Percentiles rank a stretch among this genome's conserved stretches.
phyloP scores from a whole-genome alignment of 1,140 invertebrate species.

The Drosophila aff. region DNA sequence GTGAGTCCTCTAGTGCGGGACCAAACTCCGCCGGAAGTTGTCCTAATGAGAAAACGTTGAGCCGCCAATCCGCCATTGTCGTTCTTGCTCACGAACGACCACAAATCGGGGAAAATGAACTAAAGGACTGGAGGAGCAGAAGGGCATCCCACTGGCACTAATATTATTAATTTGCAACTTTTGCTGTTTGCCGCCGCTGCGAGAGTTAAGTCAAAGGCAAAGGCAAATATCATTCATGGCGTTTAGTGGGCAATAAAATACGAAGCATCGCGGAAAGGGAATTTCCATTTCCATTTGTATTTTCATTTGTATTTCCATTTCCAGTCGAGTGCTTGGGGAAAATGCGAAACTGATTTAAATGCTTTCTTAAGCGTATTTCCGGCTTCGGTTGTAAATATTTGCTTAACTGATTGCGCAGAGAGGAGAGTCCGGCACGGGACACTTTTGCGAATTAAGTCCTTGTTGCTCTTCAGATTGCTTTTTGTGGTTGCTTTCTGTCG shows the following conservation, averaged over 20 bases:
- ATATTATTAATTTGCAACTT: constrained; percentile 74
- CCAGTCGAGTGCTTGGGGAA: constrained; percentile 52
- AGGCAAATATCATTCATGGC: constrained; percentile 61
- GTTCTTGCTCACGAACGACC: constrained; percentile 21
- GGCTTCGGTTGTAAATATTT: constrained; percentile 49
- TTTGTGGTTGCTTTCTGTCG: constrained; percentile 36
- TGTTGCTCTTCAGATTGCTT: constrained; percentile 35
- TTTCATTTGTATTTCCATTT: constrained; percentile 53
- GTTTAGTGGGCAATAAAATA: constrained; percentile 75
- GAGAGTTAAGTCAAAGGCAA: constrained; percentile 41
- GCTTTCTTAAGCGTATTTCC: constrained; percentile 63
- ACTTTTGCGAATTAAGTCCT: constrained; percentile 37
- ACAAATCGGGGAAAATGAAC: neutral
- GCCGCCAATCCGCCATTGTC: constrained; percentile 39
- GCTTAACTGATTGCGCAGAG: constrained; percentile 38
- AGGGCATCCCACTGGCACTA: constrained; percentile 25
- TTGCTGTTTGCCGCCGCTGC: constrained; percentile 14
- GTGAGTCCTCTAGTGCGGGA: constrained; percentile 13
- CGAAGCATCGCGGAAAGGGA: constrained; percentile 14
- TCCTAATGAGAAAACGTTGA: constrained; percentile 70
- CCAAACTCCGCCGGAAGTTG: constrained; percentile 58
- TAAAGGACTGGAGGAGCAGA: neutral
- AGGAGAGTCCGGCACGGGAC: constrained; percentile 11
- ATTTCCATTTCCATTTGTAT: constrained; percentile 16
- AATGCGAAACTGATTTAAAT: constrained; percentile 77